A percentile compares a stretch with the other conserved stretches of the same genome.
Evolutionary conservation across 2,797 vertebrate species (phyloP).

Genomic region (Ambastaia sidthimunki): DNA sequence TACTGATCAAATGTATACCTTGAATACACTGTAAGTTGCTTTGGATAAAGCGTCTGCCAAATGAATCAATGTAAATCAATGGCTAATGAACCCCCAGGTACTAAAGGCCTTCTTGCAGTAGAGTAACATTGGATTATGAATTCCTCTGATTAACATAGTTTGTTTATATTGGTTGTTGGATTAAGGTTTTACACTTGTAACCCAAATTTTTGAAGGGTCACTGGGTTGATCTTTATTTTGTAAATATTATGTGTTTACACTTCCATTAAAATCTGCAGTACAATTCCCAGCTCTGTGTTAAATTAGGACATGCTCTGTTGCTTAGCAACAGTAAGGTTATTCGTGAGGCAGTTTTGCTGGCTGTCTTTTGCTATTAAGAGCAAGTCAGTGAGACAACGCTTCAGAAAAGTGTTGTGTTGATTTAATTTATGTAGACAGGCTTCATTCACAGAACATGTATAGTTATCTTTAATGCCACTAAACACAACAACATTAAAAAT

Average conservation of each 20-base stretch:
- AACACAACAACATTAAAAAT: background rate
- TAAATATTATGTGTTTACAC: slow-evolving; percentile 24
- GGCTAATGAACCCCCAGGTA: no score
- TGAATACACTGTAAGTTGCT: no score
- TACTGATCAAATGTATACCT: no score
- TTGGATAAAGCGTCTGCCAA: no score
- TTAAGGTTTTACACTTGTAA: background rate
- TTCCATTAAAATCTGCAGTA: background rate
- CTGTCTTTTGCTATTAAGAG: slow-evolving; percentile 21
- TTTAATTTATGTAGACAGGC: slow-evolving; percentile 2
- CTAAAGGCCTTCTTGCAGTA: no score
- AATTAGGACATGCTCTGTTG: slow-evolving; percentile 30
- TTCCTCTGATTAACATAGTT: no score
- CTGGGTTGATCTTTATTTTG: slow-evolving; percentile 6
- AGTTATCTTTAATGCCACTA: background rate
- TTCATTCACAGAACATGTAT: slow-evolving; percentile 1
- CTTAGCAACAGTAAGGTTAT: slow-evolving; percentile 43
- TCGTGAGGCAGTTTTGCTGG: slow-evolving; percentile 3
- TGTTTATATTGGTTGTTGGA: background rate
- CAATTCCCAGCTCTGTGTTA: background rate
- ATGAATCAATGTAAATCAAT: no score
- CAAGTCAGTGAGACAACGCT: background rate
- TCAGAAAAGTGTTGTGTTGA: background rate
- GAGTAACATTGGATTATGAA: no score
- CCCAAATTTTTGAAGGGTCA: background rate